Conservation (phyloP, 2,888 invertebrate species). For the Tenthredo scrophulariae region DNA sequence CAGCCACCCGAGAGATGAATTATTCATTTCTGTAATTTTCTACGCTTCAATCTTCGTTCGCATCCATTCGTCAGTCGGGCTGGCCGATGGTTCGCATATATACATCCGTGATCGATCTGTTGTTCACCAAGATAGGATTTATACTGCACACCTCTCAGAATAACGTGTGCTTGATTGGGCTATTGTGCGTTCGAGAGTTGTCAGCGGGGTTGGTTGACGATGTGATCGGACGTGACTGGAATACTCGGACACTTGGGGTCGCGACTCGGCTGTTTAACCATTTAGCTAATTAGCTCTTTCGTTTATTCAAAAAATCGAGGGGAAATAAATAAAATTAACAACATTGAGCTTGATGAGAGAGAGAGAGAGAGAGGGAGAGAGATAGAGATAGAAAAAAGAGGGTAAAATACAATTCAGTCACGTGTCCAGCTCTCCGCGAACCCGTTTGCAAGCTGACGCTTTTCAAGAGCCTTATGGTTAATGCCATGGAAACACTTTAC, state of each 20-base stretch:
- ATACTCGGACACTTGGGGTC: constrained; percentile 1
- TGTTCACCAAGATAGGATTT: constrained; percentile 40
- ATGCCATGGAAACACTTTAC: constrained; percentile 26
- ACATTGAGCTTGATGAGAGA: constrained; percentile 22
- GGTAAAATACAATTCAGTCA: constrained; percentile 30
- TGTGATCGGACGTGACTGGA: constrained; percentile 36
- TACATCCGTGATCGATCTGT: constrained; percentile 38
- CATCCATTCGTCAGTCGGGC: constrained; percentile 14
- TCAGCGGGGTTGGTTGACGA: constrained; percentile 3
- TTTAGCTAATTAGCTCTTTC: constrained; percentile 31
- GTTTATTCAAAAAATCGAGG: constrained; percentile 41
- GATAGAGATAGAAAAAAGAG: background rate
- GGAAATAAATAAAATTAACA: constrained; percentile 33
- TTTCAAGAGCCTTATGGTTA: background rate
- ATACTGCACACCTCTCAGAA: constrained; percentile 31
- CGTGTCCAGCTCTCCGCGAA: constrained; percentile 9
- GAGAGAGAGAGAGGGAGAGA: background rate
- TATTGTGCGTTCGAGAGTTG: constrained; percentile 36
- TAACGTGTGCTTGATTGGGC: constrained; percentile 47
- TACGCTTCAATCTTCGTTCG: constrained; percentile 58
- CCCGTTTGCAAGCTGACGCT: constrained; percentile 17
- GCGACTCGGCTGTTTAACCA: constrained; percentile 22
- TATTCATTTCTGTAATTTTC: constrained; percentile 61
- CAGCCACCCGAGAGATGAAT: constrained; percentile 59
- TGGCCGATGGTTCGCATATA: constrained; percentile 4